Evolutionary conservation across 1,140 invertebrate genomes (phyloP).

Genomic region (Camponotus vicinus): DNA sequence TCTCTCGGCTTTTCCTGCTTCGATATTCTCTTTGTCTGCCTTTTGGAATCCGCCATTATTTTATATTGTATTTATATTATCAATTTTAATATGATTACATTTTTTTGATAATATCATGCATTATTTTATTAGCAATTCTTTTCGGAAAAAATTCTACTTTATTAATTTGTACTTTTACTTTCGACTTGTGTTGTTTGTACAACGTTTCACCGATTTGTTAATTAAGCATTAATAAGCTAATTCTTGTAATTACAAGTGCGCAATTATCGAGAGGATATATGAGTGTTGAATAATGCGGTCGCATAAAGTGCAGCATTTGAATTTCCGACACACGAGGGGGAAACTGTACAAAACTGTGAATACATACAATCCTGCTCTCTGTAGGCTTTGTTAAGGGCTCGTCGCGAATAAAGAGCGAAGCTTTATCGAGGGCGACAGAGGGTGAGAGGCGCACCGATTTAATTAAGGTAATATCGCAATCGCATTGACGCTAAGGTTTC

Average conservation of each 20-base stretch:
- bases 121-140: background rate
- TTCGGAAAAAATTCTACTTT: background rate
- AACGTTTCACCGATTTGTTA: background rate
- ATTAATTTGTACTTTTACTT: background rate
- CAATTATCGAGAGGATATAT: background rate
- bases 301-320: slow-evolving; percentile 41
- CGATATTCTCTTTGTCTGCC: background rate
- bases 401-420: slow-evolving; percentile 27
- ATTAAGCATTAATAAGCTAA: background rate
- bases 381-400: slow-evolving; percentile 47
- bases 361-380: slow-evolving; percentile 29
- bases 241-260: background rate
- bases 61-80: background rate
- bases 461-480: slow-evolving; percentile 47
- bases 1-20: background rate
- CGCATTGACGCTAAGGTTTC: slow-evolving; percentile 38
- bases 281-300: slow-evolving; percentile 13
- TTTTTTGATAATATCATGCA: background rate
- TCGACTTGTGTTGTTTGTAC: background rate
- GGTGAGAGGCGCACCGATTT: slow-evolving; percentile 21
- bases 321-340: slow-evolving; percentile 25
- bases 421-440: slow-evolving; percentile 33
- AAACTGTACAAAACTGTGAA: slow-evolving; percentile 36
- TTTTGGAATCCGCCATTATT: background rate
- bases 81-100: background rate